Evolutionary conservation across 1,140 invertebrate species (phyloP).

Genomic region (Diorhabda sublineata): DNA sequence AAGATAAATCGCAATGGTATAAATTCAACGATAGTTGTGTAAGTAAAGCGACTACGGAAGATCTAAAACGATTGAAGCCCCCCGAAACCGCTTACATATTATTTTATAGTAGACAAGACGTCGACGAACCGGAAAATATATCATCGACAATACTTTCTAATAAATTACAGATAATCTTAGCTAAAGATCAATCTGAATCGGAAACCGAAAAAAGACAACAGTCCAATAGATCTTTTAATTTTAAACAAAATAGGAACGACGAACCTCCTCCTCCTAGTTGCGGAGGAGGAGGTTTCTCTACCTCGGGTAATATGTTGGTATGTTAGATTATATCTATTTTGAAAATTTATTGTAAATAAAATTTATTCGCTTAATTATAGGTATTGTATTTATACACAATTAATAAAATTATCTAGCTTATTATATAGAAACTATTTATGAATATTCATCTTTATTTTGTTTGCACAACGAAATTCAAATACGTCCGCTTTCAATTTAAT

Average conservation of each 20-base stretch:
- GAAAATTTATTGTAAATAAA: constrained; percentile 9
- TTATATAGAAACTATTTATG: background rate
- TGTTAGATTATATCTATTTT: constrained; percentile 29
- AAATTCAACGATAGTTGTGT: constrained; percentile 77
- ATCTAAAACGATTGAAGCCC: constrained; percentile 61
- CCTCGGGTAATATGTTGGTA: constrained; percentile 40
- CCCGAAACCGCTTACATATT: constrained; percentile 79
- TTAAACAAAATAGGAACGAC: constrained; percentile 36
- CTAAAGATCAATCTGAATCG: constrained; percentile 36
- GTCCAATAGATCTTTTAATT: constrained; percentile 22
- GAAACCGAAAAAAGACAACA: constrained; percentile 31
- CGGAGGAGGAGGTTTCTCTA: constrained; percentile 40
- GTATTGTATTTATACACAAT: constrained; percentile 5
- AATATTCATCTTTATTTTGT: too few relatives aligned
- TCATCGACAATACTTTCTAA: constrained; percentile 27
- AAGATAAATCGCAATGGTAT: constrained; percentile 67
- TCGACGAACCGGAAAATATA: constrained; percentile 37
- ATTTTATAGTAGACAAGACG: constrained; percentile 58
- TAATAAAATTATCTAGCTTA: background rate
- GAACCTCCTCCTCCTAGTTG: constrained; percentile 46
- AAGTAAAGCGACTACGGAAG: constrained; percentile 52
- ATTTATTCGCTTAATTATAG: background rate
- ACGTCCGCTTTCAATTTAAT: too few relatives aligned
- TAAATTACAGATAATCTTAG: constrained; percentile 30
- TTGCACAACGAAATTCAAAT: too few relatives aligned